A percentile compares a stretch with the other conserved stretches of the same genome.
These are phyloP conservation scores for Tychaedon coryphoeus DNA, from an alignment of 2,113 vertebrate genomes.

Conservation along the genomic window DNA sequence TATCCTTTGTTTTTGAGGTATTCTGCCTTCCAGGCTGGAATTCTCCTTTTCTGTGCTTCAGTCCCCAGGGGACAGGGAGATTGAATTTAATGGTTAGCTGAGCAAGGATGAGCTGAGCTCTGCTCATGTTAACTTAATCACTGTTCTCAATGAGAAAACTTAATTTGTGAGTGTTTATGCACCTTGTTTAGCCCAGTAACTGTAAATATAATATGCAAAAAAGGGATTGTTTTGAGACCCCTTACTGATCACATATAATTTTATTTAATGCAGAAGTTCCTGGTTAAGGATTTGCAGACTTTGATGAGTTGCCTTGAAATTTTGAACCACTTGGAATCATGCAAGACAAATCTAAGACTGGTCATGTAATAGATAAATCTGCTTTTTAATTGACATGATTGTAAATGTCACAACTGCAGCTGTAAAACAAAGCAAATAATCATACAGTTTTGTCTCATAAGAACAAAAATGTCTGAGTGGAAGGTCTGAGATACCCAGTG, in stretches of 20 bases:
- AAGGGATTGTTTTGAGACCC: background rate
- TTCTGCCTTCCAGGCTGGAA: background rate
- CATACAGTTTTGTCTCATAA: background rate
- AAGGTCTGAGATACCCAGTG: background rate
- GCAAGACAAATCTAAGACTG: background rate
- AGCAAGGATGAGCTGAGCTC: constrained; percentile 19
- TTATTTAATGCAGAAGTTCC: background rate
- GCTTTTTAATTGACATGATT: background rate
- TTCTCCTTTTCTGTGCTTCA: background rate
- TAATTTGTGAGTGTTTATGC: background rate
- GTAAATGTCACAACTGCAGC: background rate
- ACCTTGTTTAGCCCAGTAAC: background rate
- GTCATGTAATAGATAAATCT: background rate
- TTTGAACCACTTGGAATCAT: background rate
- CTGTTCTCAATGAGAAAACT: background rate
- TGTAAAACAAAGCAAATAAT: background rate
- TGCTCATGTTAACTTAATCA: background rate
- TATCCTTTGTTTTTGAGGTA: background rate
- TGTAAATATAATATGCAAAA: background rate
- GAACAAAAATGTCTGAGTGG: background rate
- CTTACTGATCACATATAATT: background rate
- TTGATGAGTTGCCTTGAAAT: background rate
- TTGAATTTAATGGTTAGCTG: constrained; percentile 52
- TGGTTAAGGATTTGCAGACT: background rate
- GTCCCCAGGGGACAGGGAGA: background rate